Percentiles rank a stretch among this genome's conserved stretches.
phyloP scores from a whole-genome alignment of 2,797 vertebrate species.

The Columba guinea region DNA sequence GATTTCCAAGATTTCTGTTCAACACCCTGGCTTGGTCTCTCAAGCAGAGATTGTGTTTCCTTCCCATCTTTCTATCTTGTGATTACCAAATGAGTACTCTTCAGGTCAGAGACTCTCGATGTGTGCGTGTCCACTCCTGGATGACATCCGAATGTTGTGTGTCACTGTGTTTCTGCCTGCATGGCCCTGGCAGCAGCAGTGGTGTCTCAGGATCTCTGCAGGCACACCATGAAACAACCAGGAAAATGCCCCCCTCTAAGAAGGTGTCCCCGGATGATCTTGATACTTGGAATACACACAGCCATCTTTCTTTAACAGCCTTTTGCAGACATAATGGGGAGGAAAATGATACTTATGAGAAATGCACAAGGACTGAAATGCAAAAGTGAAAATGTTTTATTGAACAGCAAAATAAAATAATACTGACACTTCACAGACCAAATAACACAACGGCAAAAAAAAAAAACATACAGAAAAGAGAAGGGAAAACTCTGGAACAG shows the following conservation, averaged over 20 bases:
- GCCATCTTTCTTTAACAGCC: neutral
- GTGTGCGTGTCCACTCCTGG: neutral
- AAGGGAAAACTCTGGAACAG: neutral
- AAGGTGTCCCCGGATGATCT: neutral
- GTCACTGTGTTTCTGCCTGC: neutral
- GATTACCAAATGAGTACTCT: neutral
- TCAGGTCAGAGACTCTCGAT: neutral
- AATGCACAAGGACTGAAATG: constrained; percentile 76
- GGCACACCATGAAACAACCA: neutral
- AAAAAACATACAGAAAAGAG: constrained; percentile 40
- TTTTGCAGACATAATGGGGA: neutral
- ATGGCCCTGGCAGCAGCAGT: neutral
- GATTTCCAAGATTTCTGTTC: neutral
- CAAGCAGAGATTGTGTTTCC: neutral
- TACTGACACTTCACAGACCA: constrained; percentile 65
- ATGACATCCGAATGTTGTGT: neutral
- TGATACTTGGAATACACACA: neutral
- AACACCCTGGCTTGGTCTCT: neutral
- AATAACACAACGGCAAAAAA: constrained; percentile 68
- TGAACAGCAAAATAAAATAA: constrained; percentile 68
- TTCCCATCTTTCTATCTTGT: neutral
- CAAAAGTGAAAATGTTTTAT: constrained; percentile 80
- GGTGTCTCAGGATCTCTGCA: neutral
- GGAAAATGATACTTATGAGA: constrained; percentile 51
- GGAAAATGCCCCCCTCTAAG: neutral